Evolutionary conservation across 1,140 invertebrate species (phyloP), one percentile per base, ranked within the genome.

Genomic region (Drusus annulatus): DNA sequence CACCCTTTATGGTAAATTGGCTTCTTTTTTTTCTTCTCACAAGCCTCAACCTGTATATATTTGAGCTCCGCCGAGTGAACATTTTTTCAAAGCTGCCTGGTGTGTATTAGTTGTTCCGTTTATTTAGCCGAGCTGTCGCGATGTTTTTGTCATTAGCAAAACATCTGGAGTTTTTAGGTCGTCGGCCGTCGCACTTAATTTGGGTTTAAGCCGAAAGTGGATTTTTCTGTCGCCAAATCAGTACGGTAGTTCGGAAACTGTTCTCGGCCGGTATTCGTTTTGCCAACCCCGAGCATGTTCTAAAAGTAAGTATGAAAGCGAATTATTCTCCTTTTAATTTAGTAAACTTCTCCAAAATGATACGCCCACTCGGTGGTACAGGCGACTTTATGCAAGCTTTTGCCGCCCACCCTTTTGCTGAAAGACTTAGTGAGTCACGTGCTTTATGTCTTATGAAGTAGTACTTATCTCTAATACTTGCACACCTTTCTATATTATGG

Each of bases 121-220:
- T 60, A 60, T 23, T 60, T 3, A 60, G 21, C n/a, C 58, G n/a
- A 60, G 58, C 19, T 71, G 68, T 23, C 50, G 52, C 52, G 68
- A 71, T 71, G 68, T 52, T 71, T 71, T 54, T 51, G 45, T 23
- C 68, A 71, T 71, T 51, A 71, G 45, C 23, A 10, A 17, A 71
- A 71, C 68, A 71, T 71, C 68, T 71, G 68, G 65, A 50, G 31
- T 69, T 69, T 63, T 51, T 21, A 63, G 63, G 36, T 71, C 65
- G 45, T 71, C 65, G 63, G 36, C 50, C 65, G 45, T 71, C 65
- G 16, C 45, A 23, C 5, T 71, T 71, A 71, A 71, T 51, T 71
- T 50, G 0, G 1, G 31, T 71, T 19, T 28, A 65, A 45, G 21
- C 58, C 8, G 58, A 45, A 45, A 45, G 36, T 45, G 36, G 36